phyloP scores from a whole-genome alignment of 1,140 invertebrate genomes.

The Monomorium pharaonis region DNA sequence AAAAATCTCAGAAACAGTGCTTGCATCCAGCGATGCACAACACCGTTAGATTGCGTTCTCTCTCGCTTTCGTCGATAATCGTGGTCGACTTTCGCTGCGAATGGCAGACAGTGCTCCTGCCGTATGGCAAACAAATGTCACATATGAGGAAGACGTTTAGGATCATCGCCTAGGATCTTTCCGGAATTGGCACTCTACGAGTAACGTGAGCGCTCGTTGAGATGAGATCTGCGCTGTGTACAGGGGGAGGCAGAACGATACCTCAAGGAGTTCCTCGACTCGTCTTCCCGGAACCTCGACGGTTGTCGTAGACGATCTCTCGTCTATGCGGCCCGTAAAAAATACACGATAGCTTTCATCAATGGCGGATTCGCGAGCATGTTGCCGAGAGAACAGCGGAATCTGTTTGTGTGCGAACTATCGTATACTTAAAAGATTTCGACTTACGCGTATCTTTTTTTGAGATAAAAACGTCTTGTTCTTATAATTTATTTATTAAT shows the following conservation, averaged over 20 bases:
- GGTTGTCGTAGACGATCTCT: constrained; percentile 40
- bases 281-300: constrained; percentile 34
- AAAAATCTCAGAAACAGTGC: not conserved
- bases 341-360: constrained; percentile 27
- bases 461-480: not conserved
- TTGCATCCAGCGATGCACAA: constrained; percentile 27
- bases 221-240: constrained; percentile 44
- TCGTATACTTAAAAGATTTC: not conserved
- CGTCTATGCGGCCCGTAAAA: constrained; percentile 21
- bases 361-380: constrained; percentile 27
- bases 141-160: constrained; percentile 49
- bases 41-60: constrained; percentile 18
- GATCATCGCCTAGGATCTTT: constrained; percentile 51
- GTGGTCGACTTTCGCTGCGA: constrained; percentile 15
- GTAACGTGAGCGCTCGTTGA: constrained; percentile 56
- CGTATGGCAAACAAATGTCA: constrained; percentile 51
- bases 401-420: not conserved
- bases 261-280: constrained; percentile 37
- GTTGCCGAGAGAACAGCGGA: constrained; percentile 26
- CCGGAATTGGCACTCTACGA: constrained; percentile 49
- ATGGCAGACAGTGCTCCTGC: not conserved
- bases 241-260: constrained; percentile 23
- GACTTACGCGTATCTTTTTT: not conserved
- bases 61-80: constrained; percentile 26
- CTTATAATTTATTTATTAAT: too few species aligned